Evolutionary conservation across 2,888 invertebrate species (phyloP), one percentile per base, ranked within the genome.

Genomic region (Cremastobaeus sp.): DNA sequence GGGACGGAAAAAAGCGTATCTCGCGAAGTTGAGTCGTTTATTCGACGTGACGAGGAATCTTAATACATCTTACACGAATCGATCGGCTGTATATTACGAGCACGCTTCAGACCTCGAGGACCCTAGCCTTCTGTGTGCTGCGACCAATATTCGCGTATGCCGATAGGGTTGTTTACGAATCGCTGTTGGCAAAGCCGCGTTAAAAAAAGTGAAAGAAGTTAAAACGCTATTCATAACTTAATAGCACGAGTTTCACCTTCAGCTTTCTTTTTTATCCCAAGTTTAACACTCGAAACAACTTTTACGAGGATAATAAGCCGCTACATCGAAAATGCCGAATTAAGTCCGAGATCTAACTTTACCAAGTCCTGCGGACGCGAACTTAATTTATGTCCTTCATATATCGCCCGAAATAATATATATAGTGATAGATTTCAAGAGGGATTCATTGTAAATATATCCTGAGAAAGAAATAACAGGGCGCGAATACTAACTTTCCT

Each of bases 41-140:
- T 69, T 69, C 52, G 60, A 60, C 69, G 69, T 69, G 69, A 69
- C 59, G 69, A 54, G 54, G 54, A 69, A 69, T 69, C 60, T 59
- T 69, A 60, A 69, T 69, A 60, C 52, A 18, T 59, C 59, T 52
- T 43, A 59, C 28, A 12, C 14, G 35, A 69, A 69, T 69, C 59
- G 60, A 69, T 69, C 20, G 52, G 6, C 37, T 43, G 43, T 68
- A 57, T 12, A 60, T 60, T 34, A 41, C 25, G 60, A 60, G 48
- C 21, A 60, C 37, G 25, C 59, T 60, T 37, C 1, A 60, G 28
- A 15, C 12, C 12, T 37, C 32, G 39, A 60, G 48, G 41, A 12
- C 39, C 28, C 17, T 20, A 39, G 14, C n/a, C 17, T 39, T 62
- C 25, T 43, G 14, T 20, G 28, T 39, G 50, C 20, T 17, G 6